phyloP scores from a whole-genome alignment of 2,113 vertebrate genomes.

The Puma concolor region DNA sequence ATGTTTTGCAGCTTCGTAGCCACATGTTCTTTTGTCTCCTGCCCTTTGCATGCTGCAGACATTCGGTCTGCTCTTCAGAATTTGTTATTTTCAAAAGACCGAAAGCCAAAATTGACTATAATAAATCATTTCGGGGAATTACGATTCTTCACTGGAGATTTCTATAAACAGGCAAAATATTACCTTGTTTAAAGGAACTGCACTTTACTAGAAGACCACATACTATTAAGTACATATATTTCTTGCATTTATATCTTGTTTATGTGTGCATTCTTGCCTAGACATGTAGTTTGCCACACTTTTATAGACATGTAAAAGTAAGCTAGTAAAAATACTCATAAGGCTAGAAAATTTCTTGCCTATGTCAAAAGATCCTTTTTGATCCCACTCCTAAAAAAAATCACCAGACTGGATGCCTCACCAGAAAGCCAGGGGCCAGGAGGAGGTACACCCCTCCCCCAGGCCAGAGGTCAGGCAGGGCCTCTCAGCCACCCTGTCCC shows the following conservation, averaged over 20 bases:
- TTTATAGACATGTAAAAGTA: conserved; percentile 36
- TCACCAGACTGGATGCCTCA: not conserved
- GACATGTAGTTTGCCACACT: not conserved
- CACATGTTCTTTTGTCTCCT: conserved; percentile 25
- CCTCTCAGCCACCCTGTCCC: not conserved
- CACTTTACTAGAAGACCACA: conserved; percentile 61
- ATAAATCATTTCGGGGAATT: conserved; percentile 34
- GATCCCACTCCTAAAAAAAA: not conserved
- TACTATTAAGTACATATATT: not conserved
- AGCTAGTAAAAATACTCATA: conserved; percentile 49
- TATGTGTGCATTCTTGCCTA: conserved; percentile 32
- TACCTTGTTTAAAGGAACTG: conserved; percentile 48
- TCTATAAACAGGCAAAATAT: conserved; percentile 66
- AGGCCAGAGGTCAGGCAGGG: not conserved
- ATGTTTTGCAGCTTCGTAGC: not conserved
- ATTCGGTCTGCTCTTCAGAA: conserved; percentile 34
- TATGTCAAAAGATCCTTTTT: conserved; percentile 9
- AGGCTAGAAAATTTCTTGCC: conserved; percentile 19
- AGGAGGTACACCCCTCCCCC: not conserved
- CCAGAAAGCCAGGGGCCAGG: not conserved
- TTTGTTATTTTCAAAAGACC: conserved; percentile 57
- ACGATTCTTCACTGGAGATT: conserved; percentile 50
- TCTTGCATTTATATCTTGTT: conserved; percentile 32
- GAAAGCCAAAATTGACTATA: conserved; percentile 36
- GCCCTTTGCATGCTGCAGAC: not conserved